phyloP scores from a whole-genome alignment of 53 echinoderm and acorn worm species.

The Paracentrotus lividus region DNA sequence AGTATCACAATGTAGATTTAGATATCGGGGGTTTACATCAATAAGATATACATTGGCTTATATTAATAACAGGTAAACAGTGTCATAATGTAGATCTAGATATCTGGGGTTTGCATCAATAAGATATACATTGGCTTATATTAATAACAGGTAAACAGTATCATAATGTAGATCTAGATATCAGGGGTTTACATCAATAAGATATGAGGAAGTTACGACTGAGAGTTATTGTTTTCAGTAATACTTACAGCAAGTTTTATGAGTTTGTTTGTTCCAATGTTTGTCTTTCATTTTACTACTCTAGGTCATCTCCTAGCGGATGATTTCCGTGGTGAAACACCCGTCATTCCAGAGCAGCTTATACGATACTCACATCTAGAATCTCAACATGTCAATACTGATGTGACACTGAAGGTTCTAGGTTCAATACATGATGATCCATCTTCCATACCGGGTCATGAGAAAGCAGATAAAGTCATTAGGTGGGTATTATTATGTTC shows the following conservation, averaged over 20 bases:
- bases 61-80: too few species aligned
- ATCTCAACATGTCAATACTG: constrained; percentile 78
- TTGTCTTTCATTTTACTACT: neutral
- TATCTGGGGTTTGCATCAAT: constrained; percentile 75
- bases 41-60: too few species aligned
- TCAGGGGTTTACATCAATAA: constrained; percentile 68
- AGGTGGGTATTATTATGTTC: too few species aligned
- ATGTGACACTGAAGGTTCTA: constrained; percentile 81
- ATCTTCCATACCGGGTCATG: constrained; percentile 77
- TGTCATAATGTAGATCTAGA: too few species aligned
- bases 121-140: constrained; percentile 96
- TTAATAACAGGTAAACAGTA: constrained; percentile 88
- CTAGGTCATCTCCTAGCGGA: constrained; percentile 94
- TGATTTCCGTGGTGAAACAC: constrained; percentile 89
- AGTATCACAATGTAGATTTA: constrained; percentile 57
- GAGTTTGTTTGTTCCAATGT: too few species aligned
- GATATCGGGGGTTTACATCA: constrained; percentile 79
- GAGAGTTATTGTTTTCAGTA: too few species aligned
- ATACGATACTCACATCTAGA: constrained; percentile 87
- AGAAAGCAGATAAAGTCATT: constrained; percentile 88
- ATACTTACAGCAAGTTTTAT: too few species aligned
- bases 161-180: constrained; percentile 70
- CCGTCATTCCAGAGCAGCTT: constrained; percentile 84
- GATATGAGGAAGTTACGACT: too few species aligned
- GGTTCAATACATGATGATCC: constrained; percentile 79